A percentile compares a stretch with the other conserved stretches of the same genome.
These are phyloP conservation scores for Elephas maximus DNA, from an alignment of 2,113 vertebrate species.

Conservation along the genomic window DNA sequence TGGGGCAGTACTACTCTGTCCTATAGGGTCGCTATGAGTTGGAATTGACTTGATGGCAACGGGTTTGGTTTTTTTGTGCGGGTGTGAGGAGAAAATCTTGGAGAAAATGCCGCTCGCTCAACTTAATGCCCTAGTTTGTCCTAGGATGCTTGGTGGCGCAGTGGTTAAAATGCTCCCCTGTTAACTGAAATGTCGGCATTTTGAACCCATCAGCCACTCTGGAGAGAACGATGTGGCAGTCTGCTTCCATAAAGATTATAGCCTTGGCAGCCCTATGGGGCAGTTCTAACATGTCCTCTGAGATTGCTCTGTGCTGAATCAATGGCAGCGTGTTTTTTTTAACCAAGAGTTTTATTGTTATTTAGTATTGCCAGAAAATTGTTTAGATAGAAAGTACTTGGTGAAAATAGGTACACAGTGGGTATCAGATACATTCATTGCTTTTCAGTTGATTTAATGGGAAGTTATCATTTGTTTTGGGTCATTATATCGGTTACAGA, in stretches of 20 bases:
- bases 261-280: neutral
- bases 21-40: too few species aligned
- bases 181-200: neutral
- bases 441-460: neutral
- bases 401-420: accelerated
- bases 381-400: neutral
- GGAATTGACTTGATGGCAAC: too few species aligned
- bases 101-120: neutral
- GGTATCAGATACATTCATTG: neutral
- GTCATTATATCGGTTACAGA: neutral
- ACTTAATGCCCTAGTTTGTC: neutral
- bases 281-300: too few species aligned
- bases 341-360: neutral
- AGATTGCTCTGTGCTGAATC: too few species aligned
- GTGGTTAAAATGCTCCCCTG: neutral
- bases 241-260: neutral
- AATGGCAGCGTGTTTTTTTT: neutral
- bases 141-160: neutral
- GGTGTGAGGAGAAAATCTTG: too few species aligned
- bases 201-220: neutral
- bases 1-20: too few species aligned
- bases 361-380: neutral
- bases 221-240: neutral
- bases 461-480: neutral
- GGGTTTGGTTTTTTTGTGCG: too few species aligned